These are phyloP conservation scores for Acronicta aceris DNA, from an alignment of 2,888 invertebrate species.

Conservation along the genomic window DNA sequence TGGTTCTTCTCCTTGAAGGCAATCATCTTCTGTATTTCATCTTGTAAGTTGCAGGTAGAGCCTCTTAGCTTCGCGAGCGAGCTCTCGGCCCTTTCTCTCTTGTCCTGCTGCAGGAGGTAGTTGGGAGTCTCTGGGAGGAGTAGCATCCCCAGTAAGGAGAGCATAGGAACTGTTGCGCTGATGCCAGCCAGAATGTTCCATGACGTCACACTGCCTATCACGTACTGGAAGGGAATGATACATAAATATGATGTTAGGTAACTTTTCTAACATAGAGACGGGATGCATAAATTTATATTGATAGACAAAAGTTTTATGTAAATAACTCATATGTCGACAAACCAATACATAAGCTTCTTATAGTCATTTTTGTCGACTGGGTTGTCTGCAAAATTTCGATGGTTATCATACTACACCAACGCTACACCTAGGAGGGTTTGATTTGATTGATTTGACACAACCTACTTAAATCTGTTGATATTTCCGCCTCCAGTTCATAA, in stretches of 20 bases:
- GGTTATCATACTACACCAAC: too few species aligned
- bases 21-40: conserved; percentile 90
- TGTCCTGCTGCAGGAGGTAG: conserved; percentile 90
- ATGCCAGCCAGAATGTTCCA: conserved; percentile 91
- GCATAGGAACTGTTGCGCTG: conserved; percentile 89
- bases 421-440: too few species aligned
- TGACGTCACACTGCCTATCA: conserved; percentile 88
- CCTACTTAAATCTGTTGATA: too few species aligned
- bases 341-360: too few species aligned
- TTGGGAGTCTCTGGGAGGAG: conserved; percentile 93
- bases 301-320: too few species aligned
- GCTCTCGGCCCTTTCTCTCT: conserved; percentile 89
- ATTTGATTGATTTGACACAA: too few species aligned
- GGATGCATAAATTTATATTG: background rate
- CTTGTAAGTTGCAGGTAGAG: conserved; percentile 90
- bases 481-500: background rate
- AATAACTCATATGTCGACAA: too few species aligned
- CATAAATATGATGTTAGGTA: background rate
- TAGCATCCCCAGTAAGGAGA: conserved; percentile 90
- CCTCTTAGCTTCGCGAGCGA: conserved; percentile 90
- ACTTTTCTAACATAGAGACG: too few species aligned
- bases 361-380: too few species aligned
- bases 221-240: conserved; percentile 82
- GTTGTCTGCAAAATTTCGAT: too few species aligned
- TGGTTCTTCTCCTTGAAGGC: conserved; percentile 91